These are phyloP conservation scores for Oithona nana DNA, from an alignment of 2,888 invertebrate species.

Conservation along the genomic window DNA sequence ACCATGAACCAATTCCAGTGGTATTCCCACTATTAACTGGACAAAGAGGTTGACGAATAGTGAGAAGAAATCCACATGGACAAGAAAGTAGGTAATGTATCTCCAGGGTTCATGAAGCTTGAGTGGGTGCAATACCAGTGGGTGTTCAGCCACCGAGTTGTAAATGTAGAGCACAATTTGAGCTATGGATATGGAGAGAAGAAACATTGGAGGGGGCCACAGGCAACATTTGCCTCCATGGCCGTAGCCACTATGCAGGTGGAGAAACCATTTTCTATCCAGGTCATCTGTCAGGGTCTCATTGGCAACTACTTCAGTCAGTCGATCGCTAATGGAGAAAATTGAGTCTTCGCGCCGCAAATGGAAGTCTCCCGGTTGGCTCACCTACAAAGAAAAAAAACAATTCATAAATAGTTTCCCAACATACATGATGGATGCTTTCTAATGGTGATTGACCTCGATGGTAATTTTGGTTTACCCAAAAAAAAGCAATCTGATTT, in stretches of 20 bases:
- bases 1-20: not conserved
- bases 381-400: not conserved
- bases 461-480: too few species aligned
- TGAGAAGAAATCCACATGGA: not conserved
- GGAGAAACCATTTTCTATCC: not conserved
- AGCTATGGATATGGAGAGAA: not conserved
- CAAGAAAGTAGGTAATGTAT: not conserved
- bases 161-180: not conserved
- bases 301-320: not conserved
- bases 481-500: too few species aligned
- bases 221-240: not conserved
- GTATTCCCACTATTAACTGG: not conserved
- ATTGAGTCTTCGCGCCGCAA: not conserved
- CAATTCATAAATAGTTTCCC: too few species aligned
- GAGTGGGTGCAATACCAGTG: not conserved
- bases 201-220: not conserved
- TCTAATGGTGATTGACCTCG: too few species aligned
- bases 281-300: not conserved
- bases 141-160: not conserved
- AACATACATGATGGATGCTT: too few species aligned
- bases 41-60: not conserved
- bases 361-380: not conserved
- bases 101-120: not conserved
- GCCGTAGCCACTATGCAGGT: too few species aligned
- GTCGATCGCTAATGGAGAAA: not conserved